These are phyloP conservation scores for Leptonema lineaticorne DNA, from an alignment of 1,140 invertebrate genomes.

Conservation along the genomic window DNA sequence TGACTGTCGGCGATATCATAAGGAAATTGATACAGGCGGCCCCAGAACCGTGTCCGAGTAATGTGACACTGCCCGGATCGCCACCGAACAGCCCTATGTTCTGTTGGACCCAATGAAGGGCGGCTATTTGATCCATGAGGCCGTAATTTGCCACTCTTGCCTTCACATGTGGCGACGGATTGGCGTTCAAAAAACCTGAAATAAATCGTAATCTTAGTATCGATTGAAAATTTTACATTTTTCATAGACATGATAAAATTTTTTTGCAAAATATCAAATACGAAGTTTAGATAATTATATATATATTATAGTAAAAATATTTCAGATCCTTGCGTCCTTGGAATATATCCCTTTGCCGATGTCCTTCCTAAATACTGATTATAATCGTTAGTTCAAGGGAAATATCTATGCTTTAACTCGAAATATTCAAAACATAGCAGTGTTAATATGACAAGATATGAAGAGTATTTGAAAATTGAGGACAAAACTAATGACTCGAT, in stretches of 20 bases:
- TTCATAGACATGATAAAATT: neutral
- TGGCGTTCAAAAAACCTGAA: constrained; percentile 81
- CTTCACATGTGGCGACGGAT: constrained; percentile 73
- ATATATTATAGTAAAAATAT: too few relatives aligned
- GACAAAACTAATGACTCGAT: too few relatives aligned
- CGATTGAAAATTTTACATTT: too few relatives aligned
- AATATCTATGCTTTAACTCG: too few relatives aligned
- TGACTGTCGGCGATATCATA: constrained; percentile 89
- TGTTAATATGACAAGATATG: too few relatives aligned
- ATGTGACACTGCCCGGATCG: constrained; percentile 83
- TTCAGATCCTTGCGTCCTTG: too few relatives aligned
- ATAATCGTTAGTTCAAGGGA: too few relatives aligned
- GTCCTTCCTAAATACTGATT: too few relatives aligned
- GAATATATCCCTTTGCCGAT: too few relatives aligned
- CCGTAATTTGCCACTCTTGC: constrained; percentile 89
- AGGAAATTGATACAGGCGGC: constrained; percentile 94
- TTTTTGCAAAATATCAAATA: neutral
- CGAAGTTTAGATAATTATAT: too few relatives aligned
- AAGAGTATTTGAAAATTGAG: too few relatives aligned
- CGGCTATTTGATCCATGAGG: constrained; percentile 90
- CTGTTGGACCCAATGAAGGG: constrained; percentile 87
- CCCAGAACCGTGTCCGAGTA: constrained; percentile 91
- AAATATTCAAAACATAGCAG: too few relatives aligned
- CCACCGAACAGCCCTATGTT: constrained; percentile 89
- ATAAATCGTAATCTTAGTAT: neutral